These are phyloP conservation scores for Philhelius pedissequus DNA, from an alignment of 2,888 invertebrate species.

Conservation along the genomic window DNA sequence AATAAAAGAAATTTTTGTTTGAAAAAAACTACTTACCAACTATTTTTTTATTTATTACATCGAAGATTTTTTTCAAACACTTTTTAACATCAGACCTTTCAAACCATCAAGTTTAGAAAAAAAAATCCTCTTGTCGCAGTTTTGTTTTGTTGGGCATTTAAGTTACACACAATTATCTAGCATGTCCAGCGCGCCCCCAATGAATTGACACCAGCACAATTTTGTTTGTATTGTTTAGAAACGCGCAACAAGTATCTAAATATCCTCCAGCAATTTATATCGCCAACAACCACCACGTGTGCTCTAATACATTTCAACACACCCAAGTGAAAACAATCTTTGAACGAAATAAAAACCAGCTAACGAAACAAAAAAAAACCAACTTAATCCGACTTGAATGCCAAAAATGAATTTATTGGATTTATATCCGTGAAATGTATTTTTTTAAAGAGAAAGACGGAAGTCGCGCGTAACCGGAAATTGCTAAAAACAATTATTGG, in stretches of 20 bases:
- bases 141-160: background rate
- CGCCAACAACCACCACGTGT: constrained; percentile 47
- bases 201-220: constrained; percentile 16
- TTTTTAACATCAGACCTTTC: too few species aligned
- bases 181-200: background rate
- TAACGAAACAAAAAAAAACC: background rate
- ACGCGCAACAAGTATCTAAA: constrained; percentile 70
- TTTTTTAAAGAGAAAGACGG: background rate
- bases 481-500: background rate
- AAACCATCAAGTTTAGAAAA: too few species aligned
- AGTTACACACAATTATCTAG: background rate
- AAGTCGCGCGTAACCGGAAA: background rate
- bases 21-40: too few species aligned
- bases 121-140: too few species aligned
- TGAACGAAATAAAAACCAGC: constrained; percentile 10
- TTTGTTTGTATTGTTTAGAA: constrained; percentile 54
- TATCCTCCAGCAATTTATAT: constrained; percentile 68
- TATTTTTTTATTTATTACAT: too few species aligned
- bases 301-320: constrained; percentile 61
- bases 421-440: background rate
- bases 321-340: constrained; percentile 38
- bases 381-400: background rate
- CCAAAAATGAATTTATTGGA: background rate
- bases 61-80: too few species aligned
- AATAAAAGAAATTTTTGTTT: too few species aligned